These are phyloP conservation scores for Drosophila kanekoi DNA, from an alignment of 2,888 invertebrate genomes.

Conservation along the genomic window DNA sequence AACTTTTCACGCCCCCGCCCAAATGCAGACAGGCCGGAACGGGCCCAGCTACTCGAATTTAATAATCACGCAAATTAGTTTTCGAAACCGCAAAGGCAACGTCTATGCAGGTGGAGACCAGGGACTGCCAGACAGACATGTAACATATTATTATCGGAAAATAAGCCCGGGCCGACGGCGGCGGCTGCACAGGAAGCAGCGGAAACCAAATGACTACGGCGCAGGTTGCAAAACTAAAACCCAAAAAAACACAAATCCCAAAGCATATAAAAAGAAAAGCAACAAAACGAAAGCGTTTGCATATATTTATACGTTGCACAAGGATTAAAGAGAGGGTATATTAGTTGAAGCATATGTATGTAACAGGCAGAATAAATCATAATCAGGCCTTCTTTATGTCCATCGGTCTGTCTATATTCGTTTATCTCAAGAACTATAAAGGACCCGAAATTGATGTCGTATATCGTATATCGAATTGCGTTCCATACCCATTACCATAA, in stretches of 20 bases:
- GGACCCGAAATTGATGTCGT: no score
- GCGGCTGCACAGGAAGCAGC: slow-evolving; percentile 62
- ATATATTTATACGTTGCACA: no score
- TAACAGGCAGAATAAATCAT: no score
- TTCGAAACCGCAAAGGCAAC: slow-evolving; percentile 63
- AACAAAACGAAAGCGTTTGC: slow-evolving; percentile 22
- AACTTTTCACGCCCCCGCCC: slow-evolving; percentile 35
- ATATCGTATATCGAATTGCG: no score
- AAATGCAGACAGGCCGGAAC: not conserved
- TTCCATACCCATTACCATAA: no score
- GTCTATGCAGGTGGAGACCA: slow-evolving; percentile 8
- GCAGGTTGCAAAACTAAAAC: slow-evolving; percentile 56
- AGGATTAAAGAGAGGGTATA: no score
- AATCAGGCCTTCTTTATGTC: no score
- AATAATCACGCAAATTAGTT: slow-evolving; percentile 78
- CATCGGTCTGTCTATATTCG: no score
- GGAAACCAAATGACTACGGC: slow-evolving; percentile 74
- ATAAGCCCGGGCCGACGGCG: slow-evolving; percentile 34
- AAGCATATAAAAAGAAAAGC: not conserved
- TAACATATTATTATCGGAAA: slow-evolving; percentile 80
- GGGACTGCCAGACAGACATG: slow-evolving; percentile 39
- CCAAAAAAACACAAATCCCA: slow-evolving; percentile 12
- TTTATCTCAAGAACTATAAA: no score
- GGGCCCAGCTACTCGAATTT: slow-evolving; percentile 55
- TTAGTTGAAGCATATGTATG: no score